Conservation (phyloP, 2,888 invertebrate genomes). For the Paralinhomoeus sp. region DNA sequence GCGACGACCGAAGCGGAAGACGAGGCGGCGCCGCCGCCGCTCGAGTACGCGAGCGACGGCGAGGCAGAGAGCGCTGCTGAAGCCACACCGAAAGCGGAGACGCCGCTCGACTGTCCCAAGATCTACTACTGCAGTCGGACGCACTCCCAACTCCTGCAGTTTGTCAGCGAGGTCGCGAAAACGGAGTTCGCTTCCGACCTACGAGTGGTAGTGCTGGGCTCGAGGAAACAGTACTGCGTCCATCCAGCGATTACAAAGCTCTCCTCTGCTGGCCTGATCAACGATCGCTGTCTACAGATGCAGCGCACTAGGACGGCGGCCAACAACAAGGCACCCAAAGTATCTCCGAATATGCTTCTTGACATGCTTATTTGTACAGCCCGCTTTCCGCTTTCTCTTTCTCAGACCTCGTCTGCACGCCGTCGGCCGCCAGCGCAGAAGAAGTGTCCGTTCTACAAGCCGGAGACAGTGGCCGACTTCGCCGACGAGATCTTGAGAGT, state of each 20-base stretch:
- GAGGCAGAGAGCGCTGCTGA: not conserved
- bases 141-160: slow-evolving; percentile 82
- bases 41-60: slow-evolving; percentile 10
- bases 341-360: too few species aligned
- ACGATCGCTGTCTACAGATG: slow-evolving; percentile 40
- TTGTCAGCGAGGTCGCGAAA: slow-evolving; percentile 68
- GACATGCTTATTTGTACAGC: too few species aligned
- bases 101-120: slow-evolving; percentile 22
- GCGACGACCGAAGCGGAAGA: not conserved
- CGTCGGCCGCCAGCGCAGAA: not conserved
- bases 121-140: slow-evolving; percentile 85
- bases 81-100: not conserved
- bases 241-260: slow-evolving; percentile 27
- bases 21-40: not conserved
- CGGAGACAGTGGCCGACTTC: slow-evolving; percentile 37
- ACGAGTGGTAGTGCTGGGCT: slow-evolving; percentile 16
- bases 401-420: not conserved
- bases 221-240: slow-evolving; percentile 36
- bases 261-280: slow-evolving; percentile 52
- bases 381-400: too few species aligned
- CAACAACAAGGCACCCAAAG: slow-evolving; percentile 3
- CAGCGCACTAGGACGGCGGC: slow-evolving; percentile 12
- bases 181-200: slow-evolving; percentile 39
- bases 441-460: slow-evolving; percentile 12
- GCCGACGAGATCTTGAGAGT: slow-evolving; percentile 12